Evolutionary conservation across 2,797 vertebrate genomes (phyloP).

Genomic region (Poecilia gillii): DNA sequence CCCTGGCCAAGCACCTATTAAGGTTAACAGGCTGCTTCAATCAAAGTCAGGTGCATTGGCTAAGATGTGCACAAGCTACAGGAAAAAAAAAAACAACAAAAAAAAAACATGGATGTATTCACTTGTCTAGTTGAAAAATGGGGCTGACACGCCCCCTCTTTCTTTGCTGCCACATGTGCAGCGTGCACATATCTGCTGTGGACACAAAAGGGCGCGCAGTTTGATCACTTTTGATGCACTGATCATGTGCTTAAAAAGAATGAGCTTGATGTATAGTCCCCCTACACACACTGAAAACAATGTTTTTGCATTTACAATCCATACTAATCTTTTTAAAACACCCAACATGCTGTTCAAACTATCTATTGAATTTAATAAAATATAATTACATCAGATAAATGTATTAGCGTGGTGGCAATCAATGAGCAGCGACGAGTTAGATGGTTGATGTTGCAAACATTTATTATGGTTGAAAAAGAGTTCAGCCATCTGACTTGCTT

Average conservation of each 20-base stretch:
- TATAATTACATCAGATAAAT: slow-evolving; percentile 14
- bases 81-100: slow-evolving; percentile 12
- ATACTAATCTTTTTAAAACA: slow-evolving; percentile 11
- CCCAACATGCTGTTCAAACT: slow-evolving; percentile 5
- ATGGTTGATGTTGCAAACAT: slow-evolving; percentile 6
- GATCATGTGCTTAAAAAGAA: slow-evolving; percentile 25
- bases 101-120: slow-evolving; percentile 60
- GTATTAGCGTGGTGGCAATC: background rate
- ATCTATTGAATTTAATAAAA: background rate
- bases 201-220: slow-evolving; percentile 62
- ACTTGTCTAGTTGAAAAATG: slow-evolving; percentile 62
- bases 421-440: background rate
- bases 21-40: slow-evolving; percentile 46
- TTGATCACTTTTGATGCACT: slow-evolving; percentile 33
- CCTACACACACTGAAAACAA: background rate
- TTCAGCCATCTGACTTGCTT: background rate
- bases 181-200: slow-evolving; percentile 67
- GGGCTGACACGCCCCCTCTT: slow-evolving; percentile 63
- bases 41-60: slow-evolving; percentile 64
- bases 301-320: slow-evolving; percentile 3
- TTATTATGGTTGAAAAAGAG: background rate
- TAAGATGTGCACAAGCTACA: slow-evolving; percentile 60
- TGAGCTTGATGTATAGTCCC: background rate
- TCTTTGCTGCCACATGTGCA: slow-evolving; percentile 63
- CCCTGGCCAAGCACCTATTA: slow-evolving; percentile 46